Percentiles rank a stretch among this genome's conserved stretches.
These are phyloP conservation scores for Lacerta agilis DNA, from an alignment of 2,797 vertebrate genomes.

Conservation along the genomic window DNA sequence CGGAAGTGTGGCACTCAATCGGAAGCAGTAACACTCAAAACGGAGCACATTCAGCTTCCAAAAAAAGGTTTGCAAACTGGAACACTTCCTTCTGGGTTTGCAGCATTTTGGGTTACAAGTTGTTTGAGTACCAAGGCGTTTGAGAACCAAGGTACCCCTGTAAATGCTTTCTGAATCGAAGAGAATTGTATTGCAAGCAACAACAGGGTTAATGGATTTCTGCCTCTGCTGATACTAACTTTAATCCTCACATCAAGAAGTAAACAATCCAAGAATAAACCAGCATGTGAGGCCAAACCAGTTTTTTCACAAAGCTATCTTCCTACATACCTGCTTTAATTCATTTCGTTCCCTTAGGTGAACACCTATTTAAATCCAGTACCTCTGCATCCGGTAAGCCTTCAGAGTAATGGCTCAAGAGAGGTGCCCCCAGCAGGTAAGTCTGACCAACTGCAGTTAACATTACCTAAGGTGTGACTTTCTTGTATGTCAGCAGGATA, in stretches of 20 bases:
- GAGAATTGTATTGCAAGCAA: background rate
- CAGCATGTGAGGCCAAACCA: background rate
- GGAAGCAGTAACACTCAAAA: too few species aligned
- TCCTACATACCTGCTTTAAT: conserved; percentile 4
- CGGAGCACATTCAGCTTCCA: rapidly evolving
- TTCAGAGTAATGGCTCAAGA: conserved; percentile 48
- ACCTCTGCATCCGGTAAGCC: conserved; percentile 70
- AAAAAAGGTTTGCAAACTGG: too few species aligned
- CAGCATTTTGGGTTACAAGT: too few species aligned
- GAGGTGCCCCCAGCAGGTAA: conserved; percentile 60
- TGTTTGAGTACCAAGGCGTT: too few species aligned
- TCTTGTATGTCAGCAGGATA: background rate
- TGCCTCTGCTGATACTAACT: background rate
- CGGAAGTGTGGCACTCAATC: too few species aligned
- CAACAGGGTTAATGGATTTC: background rate
- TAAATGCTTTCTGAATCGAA: background rate
- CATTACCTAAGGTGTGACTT: background rate
- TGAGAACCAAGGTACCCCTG: too few species aligned
- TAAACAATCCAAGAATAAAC: background rate
- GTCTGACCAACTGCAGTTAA: conserved; percentile 9
- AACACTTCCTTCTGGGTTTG: too few species aligned
- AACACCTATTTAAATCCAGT: conserved; percentile 59
- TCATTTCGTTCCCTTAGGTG: conserved; percentile 63
- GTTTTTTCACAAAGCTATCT: conserved; percentile 16
- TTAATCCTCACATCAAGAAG: background rate